A percentile compares a stretch with the other conserved stretches of the same genome.
phyloP scores from a whole-genome alignment of 1,140 invertebrate species.

The Aphaenogaster floridana region DNA sequence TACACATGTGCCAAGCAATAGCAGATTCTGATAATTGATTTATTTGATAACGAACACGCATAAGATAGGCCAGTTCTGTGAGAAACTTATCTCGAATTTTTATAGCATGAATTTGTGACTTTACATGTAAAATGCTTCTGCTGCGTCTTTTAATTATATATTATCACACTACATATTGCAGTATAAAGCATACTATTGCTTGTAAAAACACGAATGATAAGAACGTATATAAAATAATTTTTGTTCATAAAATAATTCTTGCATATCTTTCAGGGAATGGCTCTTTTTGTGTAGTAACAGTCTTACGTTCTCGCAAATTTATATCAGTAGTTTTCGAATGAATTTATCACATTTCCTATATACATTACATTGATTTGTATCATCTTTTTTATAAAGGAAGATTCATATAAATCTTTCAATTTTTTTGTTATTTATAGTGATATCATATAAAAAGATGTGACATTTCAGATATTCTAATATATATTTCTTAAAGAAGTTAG shows the following conservation, averaged over 20 bases:
- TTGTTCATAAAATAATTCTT: constrained; percentile 21
- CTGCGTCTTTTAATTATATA: constrained; percentile 35
- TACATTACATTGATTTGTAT: neutral
- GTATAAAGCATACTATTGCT: constrained; percentile 30
- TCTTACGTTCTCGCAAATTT: constrained; percentile 13
- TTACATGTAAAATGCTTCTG: constrained; percentile 20
- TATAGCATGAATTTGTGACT: constrained; percentile 35
- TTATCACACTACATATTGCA: constrained; percentile 13
- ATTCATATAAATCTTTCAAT: neutral
- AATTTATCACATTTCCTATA: neutral
- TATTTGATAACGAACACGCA: constrained; percentile 12
- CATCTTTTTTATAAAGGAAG: constrained; percentile 15
- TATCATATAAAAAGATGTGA: neutral
- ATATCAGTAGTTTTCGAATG: neutral
- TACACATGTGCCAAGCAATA: constrained; percentile 60
- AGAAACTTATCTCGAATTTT: constrained; percentile 29
- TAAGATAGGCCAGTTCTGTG: constrained; percentile 10
- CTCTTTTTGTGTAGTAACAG: constrained; percentile 2
- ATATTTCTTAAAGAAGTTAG: constrained; percentile 17
- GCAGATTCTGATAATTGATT: constrained; percentile 18
- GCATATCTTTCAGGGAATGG: constrained; percentile 11
- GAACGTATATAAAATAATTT: neutral
- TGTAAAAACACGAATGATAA: constrained; percentile 28
- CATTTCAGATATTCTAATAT: constrained; percentile 20
- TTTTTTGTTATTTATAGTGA: constrained; percentile 38